These are phyloP conservation scores for Pantala flavescens DNA, from an alignment of 1,140 invertebrate species.

Conservation along the genomic window DNA sequence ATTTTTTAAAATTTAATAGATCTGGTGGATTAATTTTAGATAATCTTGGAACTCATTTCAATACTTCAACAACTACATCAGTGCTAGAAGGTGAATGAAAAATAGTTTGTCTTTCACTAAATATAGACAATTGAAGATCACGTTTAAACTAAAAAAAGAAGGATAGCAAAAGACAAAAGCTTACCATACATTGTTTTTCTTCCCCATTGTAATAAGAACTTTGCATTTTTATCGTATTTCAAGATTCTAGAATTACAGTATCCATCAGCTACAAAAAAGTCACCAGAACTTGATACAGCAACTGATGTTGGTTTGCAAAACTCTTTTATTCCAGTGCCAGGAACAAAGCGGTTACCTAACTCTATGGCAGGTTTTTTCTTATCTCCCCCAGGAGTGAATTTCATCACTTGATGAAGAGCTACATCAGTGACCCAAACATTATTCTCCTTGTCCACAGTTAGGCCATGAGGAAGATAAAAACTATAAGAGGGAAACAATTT, in stretches of 20 bases:
- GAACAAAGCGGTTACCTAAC: constrained; percentile 51
- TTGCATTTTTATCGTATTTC: constrained; percentile 66
- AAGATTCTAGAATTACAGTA: constrained; percentile 89
- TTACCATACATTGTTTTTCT: constrained; percentile 28
- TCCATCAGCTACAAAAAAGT: constrained; percentile 89
- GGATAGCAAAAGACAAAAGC: too few species aligned
- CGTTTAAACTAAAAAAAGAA: too few species aligned
- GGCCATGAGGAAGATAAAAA: constrained; percentile 89
- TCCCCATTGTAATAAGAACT: constrained; percentile 53
- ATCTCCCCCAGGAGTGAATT: constrained; percentile 44
- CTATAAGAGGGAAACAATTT: constrained; percentile 36
- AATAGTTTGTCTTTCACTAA: too few species aligned
- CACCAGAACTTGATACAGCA: constrained; percentile 62
- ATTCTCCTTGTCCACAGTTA: constrained; percentile 69
- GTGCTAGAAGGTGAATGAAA: too few species aligned
- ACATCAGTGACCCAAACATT: constrained; percentile 90
- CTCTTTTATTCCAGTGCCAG: constrained; percentile 62
- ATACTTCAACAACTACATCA: too few species aligned
- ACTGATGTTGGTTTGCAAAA: constrained; percentile 93
- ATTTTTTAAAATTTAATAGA: too few species aligned
- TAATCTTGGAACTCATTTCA: too few species aligned
- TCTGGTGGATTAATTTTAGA: too few species aligned
- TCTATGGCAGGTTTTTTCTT: constrained; percentile 25
- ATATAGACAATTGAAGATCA: too few species aligned
- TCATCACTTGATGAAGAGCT: constrained; percentile 85